Percentiles rank a stretch among this genome's conserved stretches.
These are phyloP conservation scores for Dipodomys spectabilis DNA, from an alignment of 2,113 vertebrate species.

Conservation along the genomic window DNA sequence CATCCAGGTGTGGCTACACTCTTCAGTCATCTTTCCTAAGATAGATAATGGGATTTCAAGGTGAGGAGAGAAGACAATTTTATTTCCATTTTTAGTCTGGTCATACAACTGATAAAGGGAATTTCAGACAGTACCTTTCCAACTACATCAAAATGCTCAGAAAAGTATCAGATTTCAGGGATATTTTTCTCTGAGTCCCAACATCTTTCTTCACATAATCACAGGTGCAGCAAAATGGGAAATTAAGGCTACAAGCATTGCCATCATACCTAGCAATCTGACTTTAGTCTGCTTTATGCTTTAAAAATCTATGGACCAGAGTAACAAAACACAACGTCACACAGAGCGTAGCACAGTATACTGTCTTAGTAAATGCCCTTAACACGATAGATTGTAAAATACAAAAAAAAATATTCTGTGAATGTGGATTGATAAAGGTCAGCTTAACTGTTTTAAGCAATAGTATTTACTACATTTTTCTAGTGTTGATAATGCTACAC, in stretches of 20 bases:
- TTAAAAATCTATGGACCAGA: neutral
- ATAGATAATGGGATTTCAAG: conserved; percentile 31
- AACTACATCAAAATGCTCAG: neutral
- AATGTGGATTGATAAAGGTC: neutral
- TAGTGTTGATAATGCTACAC: neutral
- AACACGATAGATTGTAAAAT: neutral
- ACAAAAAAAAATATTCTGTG: neutral
- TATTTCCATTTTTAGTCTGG: neutral
- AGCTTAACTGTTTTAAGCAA: neutral
- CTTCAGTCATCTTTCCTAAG: conserved; percentile 2
- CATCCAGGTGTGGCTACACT: neutral
- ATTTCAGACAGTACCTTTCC: neutral
- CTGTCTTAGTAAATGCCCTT: neutral
- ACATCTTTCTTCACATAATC: neutral
- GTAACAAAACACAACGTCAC: neutral
- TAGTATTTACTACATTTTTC: neutral
- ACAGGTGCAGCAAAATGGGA: neutral
- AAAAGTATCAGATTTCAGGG: neutral
- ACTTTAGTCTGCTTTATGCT: neutral
- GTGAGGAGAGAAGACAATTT: neutral
- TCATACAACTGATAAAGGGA: neutral
- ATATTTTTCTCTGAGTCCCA: neutral
- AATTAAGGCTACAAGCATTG: neutral
- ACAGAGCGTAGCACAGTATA: neutral
- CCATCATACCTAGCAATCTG: neutral